These are phyloP conservation scores for Coilia nasus DNA, from an alignment of 2,797 vertebrate species.

Conservation along the genomic window DNA sequence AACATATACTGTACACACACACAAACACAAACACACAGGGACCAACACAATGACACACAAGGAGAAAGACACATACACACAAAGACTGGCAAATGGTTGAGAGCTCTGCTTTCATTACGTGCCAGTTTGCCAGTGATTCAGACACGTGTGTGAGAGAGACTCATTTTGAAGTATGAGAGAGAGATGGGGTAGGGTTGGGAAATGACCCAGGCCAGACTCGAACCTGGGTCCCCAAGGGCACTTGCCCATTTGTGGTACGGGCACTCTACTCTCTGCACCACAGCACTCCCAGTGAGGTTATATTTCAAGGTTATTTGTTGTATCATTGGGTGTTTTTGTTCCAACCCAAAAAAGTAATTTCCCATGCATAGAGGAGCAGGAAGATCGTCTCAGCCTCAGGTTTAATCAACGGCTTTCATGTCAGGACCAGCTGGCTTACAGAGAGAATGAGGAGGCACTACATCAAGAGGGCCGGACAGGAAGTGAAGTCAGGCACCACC, in stretches of 20 bases:
- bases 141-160: neutral
- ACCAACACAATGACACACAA: neutral
- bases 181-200: no score
- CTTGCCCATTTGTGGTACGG: no score
- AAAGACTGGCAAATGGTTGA: neutral
- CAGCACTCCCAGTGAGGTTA: slow-evolving; percentile 47
- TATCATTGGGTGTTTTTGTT: slow-evolving; percentile 69
- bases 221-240: no score
- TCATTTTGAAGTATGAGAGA: slow-evolving; percentile 6
- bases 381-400: slow-evolving; percentile 42
- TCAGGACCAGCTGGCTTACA: slow-evolving; percentile 44
- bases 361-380: slow-evolving; percentile 50
- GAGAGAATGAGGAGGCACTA: slow-evolving; percentile 44
- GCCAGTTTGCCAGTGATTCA: neutral
- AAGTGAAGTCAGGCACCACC: slow-evolving; percentile 43
- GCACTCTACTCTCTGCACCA: no score
- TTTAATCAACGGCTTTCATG: slow-evolving; percentile 52
- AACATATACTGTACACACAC: neutral
- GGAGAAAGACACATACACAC: neutral
- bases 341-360: slow-evolving; percentile 59
- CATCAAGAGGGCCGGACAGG: slow-evolving; percentile 44
- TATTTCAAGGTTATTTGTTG: slow-evolving; percentile 70
- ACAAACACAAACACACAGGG: neutral
- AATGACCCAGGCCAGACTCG: no score
- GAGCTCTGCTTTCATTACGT: neutral